phyloP scores from a whole-genome alignment of 2,888 invertebrate genomes.

The Leptura quadrifasciata region DNA sequence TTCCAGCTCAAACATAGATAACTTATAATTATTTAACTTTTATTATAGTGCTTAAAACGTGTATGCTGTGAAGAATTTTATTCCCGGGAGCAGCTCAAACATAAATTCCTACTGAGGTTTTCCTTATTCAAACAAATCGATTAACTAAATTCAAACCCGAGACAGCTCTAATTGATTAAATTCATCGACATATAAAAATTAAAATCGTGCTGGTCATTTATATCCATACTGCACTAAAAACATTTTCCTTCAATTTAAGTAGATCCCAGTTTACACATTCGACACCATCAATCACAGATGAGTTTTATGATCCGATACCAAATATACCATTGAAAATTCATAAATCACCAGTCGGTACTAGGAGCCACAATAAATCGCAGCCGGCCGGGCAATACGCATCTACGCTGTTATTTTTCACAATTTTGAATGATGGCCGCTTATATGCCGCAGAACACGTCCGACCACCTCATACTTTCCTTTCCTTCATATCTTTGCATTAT shows the following conservation, averaged over 20 bases:
- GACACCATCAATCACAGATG: slow-evolving; percentile 57
- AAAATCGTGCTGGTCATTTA: slow-evolving; percentile 37
- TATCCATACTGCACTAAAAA: slow-evolving; percentile 37
- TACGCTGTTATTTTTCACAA: slow-evolving; percentile 55
- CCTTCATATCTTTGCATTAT: slow-evolving; percentile 58
- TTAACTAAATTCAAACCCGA: not conserved
- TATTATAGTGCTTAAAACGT: too few relatives aligned
- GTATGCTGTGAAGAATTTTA: too few relatives aligned
- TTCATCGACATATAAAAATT: slow-evolving; percentile 22
- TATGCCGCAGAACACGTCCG: slow-evolving; percentile 53
- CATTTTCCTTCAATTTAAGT: slow-evolving; percentile 48
- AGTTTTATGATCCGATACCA: slow-evolving; percentile 53
- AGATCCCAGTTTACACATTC: slow-evolving; percentile 42
- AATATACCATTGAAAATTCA: slow-evolving; percentile 60
- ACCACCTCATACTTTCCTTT: slow-evolving; percentile 53
- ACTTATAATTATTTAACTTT: too few relatives aligned
- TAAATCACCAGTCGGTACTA: slow-evolving; percentile 56
- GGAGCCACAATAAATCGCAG: slow-evolving; percentile 56
- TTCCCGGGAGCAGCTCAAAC: not conserved
- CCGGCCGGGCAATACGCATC: slow-evolving; percentile 42
- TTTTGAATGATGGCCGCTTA: slow-evolving; percentile 56
- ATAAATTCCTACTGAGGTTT: not conserved
- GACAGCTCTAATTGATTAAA: not conserved
- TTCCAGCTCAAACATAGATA: too few relatives aligned
- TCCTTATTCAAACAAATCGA: not conserved